A percentile compares a stretch with the other conserved stretches of the same genome.
Conservation (phyloP, 2,888 invertebrate species). For the Heliconius ethilla region DNA sequence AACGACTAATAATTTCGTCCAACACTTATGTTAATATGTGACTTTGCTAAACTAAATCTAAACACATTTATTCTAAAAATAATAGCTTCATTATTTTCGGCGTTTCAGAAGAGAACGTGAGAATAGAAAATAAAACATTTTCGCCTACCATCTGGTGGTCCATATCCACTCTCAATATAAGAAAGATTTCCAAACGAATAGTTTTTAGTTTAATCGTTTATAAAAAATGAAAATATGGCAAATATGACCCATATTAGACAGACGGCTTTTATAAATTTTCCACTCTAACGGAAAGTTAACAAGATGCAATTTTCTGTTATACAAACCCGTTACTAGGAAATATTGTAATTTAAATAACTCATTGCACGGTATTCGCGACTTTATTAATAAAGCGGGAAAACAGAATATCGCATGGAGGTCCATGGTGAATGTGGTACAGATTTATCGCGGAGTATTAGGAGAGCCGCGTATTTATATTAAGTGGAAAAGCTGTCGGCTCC, state of each 20-base stretch:
- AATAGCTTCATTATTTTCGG: conserved; percentile 4
- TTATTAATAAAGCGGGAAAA: conserved; percentile 68
- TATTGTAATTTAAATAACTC: conserved; percentile 47
- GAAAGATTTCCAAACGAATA: conserved; percentile 52
- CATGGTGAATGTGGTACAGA: conserved; percentile 61
- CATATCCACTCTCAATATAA: conserved; percentile 47
- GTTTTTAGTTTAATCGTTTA: conserved; percentile 50
- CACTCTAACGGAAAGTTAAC: conserved; percentile 52
- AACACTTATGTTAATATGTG: background rate
- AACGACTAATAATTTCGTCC: background rate
- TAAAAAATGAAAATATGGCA: conserved; percentile 57
- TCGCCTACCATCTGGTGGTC: conserved; percentile 10
- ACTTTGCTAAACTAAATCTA: conserved; percentile 1
- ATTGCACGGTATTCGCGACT: conserved; percentile 62
- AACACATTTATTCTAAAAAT: background rate
- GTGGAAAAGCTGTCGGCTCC: conserved; percentile 80
- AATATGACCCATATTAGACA: conserved; percentile 54
- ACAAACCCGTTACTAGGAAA: conserved; percentile 50
- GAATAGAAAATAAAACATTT: conserved; percentile 11
- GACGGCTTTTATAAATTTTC: conserved; percentile 49
- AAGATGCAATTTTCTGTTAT: conserved; percentile 51
- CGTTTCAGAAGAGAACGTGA: background rate
- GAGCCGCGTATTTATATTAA: conserved; percentile 80
- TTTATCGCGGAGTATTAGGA: conserved; percentile 74
- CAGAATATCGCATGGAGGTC: conserved; percentile 64